A percentile compares a stretch with the other conserved stretches of the same genome.
Conservation (phyloP, 2,113 vertebrate species). For the Bufo gargarizans region DNA sequence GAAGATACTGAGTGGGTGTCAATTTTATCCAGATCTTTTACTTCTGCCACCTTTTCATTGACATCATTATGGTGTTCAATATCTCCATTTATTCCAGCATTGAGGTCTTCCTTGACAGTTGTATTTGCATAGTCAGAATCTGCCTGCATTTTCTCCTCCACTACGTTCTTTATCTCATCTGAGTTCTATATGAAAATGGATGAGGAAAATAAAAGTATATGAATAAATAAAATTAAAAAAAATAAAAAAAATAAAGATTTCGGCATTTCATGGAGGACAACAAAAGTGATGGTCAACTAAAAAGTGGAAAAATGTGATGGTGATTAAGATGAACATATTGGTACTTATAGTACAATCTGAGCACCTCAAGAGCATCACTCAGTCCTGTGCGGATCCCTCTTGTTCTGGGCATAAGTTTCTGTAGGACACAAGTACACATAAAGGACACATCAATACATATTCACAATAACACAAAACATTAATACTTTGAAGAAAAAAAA, state of each 20-base stretch:
- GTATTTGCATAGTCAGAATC: slow-evolving; percentile 92
- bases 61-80: slow-evolving; percentile 66
- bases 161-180: slow-evolving; percentile 84
- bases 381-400: slow-evolving; percentile 81
- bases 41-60: slow-evolving; percentile 70
- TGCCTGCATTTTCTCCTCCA: slow-evolving; percentile 84
- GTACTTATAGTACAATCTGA: slow-evolving; percentile 71
- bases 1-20: slow-evolving; percentile 79
- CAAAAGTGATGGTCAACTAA: slow-evolving; percentile 71
- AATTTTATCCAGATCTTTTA: slow-evolving; percentile 72
- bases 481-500: background rate
- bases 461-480: slow-evolving; percentile 28
- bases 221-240: slow-evolving; percentile 76
- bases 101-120: slow-evolving; percentile 83
- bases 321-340: slow-evolving; percentile 66
- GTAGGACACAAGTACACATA: slow-evolving; percentile 83
- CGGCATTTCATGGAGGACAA: slow-evolving; percentile 71
- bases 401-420: slow-evolving; percentile 78
- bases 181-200: slow-evolving; percentile 82
- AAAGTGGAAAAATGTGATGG: slow-evolving; percentile 69
- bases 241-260: slow-evolving; percentile 73
- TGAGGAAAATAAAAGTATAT: slow-evolving; percentile 73
- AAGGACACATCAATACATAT: slow-evolving; percentile 77
- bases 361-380: slow-evolving; percentile 90
- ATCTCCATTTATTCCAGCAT: slow-evolving; percentile 77